Evolutionary conservation across 1,140 invertebrate genomes (phyloP).

Genomic region (Papilio machaon): DNA sequence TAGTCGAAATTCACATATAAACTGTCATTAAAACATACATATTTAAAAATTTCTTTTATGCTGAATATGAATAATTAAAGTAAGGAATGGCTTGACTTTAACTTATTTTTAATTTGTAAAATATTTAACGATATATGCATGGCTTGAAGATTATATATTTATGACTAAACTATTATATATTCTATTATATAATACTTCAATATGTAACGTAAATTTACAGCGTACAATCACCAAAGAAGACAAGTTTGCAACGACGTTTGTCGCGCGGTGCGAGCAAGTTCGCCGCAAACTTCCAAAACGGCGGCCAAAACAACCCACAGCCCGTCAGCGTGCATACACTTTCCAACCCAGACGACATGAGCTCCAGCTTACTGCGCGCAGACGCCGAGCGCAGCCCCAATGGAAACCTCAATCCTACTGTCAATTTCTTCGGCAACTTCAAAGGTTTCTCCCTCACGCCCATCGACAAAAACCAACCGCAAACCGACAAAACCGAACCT

Average conservation of each 20-base stretch:
- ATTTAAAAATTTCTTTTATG: too few relatives aligned
- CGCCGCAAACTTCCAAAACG: slow-evolving; percentile 73
- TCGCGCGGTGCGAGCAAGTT: slow-evolving; percentile 78
- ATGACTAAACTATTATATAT: not conserved
- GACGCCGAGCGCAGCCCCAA: slow-evolving; percentile 80
- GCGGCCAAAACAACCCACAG: slow-evolving; percentile 67
- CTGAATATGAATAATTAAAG: too few relatives aligned
- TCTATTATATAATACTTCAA: not conserved
- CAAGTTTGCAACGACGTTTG: slow-evolving; percentile 70
- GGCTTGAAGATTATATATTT: not conserved
- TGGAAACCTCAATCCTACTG: slow-evolving; percentile 80
- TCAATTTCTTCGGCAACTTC: slow-evolving; percentile 90
- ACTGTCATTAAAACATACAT: too few relatives aligned
- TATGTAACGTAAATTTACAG: slow-evolving; percentile 50
- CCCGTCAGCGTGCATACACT: slow-evolving; percentile 81
- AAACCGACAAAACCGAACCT: slow-evolving; percentile 54
- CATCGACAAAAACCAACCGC: slow-evolving; percentile 80
- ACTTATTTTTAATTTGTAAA: too few relatives aligned
- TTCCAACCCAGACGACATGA: slow-evolving; percentile 84
- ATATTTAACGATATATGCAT: not conserved
- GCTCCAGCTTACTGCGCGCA: slow-evolving; percentile 82
- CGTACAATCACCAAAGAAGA: slow-evolving; percentile 77
- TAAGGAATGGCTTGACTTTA: too few relatives aligned
- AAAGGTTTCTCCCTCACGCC: slow-evolving; percentile 91
- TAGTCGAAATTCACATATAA: too few relatives aligned